These are phyloP conservation scores for Leucania comma DNA, from an alignment of 2,888 invertebrate genomes.

Conservation along the genomic window DNA sequence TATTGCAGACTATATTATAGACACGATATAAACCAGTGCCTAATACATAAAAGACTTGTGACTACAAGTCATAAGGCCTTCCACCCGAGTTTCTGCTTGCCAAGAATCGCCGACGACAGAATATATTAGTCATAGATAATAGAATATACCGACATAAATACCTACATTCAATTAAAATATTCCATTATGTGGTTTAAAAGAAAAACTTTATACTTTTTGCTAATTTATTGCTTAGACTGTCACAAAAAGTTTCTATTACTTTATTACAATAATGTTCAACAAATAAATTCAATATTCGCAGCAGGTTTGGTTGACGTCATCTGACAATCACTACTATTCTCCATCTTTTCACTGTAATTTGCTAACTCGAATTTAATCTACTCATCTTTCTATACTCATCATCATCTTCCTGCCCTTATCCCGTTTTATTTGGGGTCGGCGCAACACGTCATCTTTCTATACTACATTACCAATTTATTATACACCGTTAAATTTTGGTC, in stretches of 20 bases:
- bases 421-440: too few relatives aligned
- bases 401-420: too few relatives aligned
- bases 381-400: not conserved
- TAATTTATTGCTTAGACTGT: too few relatives aligned
- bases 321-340: not conserved
- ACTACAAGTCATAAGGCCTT: too few relatives aligned
- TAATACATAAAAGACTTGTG: too few relatives aligned
- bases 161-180: conserved; percentile 1
- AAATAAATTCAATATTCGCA: not conserved
- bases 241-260: conserved; percentile 6
- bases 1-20: too few relatives aligned
- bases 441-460: too few relatives aligned
- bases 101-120: not conserved
- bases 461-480: too few relatives aligned
- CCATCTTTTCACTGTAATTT: conserved; percentile 1
- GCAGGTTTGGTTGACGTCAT: conserved; percentile 29
- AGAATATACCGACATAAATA: too few relatives aligned
- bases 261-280: conserved; percentile 1
- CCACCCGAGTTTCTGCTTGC: not conserved
- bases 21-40: too few relatives aligned
- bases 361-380: not conserved
- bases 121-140: not conserved
- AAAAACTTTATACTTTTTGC: conserved; percentile 5
- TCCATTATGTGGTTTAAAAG: not conserved
- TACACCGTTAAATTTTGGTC: too few relatives aligned